phyloP scores from a whole-genome alignment of 2,113 vertebrate genomes.

The Pipra filicauda region DNA sequence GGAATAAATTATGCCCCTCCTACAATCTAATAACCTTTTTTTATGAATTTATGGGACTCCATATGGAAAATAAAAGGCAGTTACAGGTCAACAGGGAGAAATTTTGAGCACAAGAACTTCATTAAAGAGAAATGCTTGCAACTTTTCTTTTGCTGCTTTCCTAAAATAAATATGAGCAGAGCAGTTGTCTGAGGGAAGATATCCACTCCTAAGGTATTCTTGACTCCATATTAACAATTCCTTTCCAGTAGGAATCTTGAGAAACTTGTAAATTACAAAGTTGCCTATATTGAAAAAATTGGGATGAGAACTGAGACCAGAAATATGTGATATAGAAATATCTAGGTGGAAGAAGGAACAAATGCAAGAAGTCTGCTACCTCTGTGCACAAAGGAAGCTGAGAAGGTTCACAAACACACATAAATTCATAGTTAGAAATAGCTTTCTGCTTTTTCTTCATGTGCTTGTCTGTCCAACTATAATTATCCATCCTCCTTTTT shows the following conservation, averaged over 20 bases:
- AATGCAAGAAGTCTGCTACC: neutral
- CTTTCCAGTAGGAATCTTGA: neutral
- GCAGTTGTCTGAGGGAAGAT: neutral
- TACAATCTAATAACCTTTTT: neutral
- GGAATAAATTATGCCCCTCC: neutral
- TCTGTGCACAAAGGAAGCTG: neutral
- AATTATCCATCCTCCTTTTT: slow-evolving; percentile 27
- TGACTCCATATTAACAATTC: neutral
- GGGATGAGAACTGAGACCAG: neutral
- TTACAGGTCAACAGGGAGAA: neutral
- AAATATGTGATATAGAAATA: neutral
- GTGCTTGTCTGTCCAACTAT: slow-evolving; percentile 4
- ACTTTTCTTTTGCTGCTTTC: neutral
- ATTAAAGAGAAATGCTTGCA: neutral
- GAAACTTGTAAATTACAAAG: neutral
- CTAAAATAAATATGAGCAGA: neutral
- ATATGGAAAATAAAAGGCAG: neutral
- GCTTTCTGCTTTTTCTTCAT: slow-evolving; percentile 9
- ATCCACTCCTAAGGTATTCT: neutral
- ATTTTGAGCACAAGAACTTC: neutral
- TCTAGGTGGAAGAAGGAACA: neutral
- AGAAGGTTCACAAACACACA: neutral
- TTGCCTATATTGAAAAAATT: neutral
- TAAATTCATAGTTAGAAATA: slow-evolving; percentile 1
- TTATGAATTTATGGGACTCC: neutral